These are phyloP conservation scores for Cyphomyrus plagiostoma DNA, from an alignment of 2,113 vertebrate genomes.

Conservation along the genomic window DNA sequence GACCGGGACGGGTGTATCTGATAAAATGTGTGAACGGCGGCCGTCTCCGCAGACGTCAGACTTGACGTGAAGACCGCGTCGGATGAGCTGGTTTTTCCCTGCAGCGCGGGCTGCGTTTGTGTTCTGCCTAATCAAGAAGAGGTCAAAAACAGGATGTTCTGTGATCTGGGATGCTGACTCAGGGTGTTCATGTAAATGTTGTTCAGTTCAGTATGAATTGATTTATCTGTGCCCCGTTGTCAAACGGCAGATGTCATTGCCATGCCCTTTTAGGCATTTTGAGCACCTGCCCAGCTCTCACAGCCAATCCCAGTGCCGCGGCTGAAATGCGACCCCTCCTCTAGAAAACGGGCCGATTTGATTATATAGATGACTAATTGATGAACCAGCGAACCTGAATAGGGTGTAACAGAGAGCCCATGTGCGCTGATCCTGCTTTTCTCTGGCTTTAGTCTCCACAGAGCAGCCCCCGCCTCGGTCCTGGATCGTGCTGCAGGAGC, in stretches of 20 bases:
- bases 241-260: neutral
- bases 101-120: neutral
- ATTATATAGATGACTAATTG: conserved; percentile 5
- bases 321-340: neutral
- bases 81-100: neutral
- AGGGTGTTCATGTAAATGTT: neutral
- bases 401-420: neutral
- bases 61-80: neutral
- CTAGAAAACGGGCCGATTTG: neutral
- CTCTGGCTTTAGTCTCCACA: conserved; percentile 67
- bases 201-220: neutral
- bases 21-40: neutral
- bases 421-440: neutral
- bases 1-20: neutral
- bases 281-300: neutral
- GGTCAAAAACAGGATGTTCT: neutral
- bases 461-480: conserved; percentile 91
- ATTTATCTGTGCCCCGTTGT: neutral
- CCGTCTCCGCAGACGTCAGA: neutral
- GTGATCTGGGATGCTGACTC: neutral
- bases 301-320: neutral
- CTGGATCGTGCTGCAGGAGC: conserved; percentile 92
- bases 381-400: neutral
- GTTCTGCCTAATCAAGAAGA: neutral
- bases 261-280: neutral